Conservation (phyloP, 2,888 invertebrate genomes). For the Cyclophora punctaria region DNA sequence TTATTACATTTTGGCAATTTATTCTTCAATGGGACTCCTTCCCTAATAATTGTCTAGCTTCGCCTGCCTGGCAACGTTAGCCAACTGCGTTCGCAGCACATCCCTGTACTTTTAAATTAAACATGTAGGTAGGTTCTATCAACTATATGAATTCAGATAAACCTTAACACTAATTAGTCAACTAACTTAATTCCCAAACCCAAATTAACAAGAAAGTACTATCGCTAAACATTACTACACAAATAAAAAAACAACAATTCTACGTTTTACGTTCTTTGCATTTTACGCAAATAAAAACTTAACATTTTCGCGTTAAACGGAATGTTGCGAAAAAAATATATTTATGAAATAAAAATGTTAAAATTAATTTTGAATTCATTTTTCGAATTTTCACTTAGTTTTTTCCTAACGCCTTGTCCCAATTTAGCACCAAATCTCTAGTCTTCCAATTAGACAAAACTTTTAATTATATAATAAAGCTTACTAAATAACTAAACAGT, state of each 20-base stretch:
- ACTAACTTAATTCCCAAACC: constrained; percentile 73
- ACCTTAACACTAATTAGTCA: constrained; percentile 64
- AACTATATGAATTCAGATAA: constrained; percentile 71
- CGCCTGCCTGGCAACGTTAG: constrained; percentile 43
- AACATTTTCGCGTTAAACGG: constrained; percentile 57
- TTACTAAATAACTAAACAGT: constrained; percentile 57
- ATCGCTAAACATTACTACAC: constrained; percentile 61
- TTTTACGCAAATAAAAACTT: constrained; percentile 70
- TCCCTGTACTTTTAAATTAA: constrained; percentile 72
- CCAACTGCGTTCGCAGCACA: constrained; percentile 67
- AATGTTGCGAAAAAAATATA: constrained; percentile 56
- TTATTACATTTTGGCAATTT: constrained; percentile 69
- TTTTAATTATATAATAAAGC: constrained; percentile 56
- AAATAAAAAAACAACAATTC: constrained; percentile 63
- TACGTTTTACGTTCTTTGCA: constrained; percentile 60
- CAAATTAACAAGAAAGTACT: constrained; percentile 71
- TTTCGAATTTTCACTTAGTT: constrained; percentile 39
- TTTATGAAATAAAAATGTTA: too few species aligned
- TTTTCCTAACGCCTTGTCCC: constrained; percentile 54
- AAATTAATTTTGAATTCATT: constrained; percentile 18
- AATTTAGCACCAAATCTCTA: constrained; percentile 73
- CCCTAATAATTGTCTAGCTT: constrained; percentile 54
- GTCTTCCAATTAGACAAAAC: constrained; percentile 70
- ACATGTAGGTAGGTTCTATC: constrained; percentile 53
- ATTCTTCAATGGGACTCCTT: constrained; percentile 37